Evolutionary conservation across 2,888 invertebrate species (phyloP).

Genomic region (Monoplex corrugatus): DNA sequence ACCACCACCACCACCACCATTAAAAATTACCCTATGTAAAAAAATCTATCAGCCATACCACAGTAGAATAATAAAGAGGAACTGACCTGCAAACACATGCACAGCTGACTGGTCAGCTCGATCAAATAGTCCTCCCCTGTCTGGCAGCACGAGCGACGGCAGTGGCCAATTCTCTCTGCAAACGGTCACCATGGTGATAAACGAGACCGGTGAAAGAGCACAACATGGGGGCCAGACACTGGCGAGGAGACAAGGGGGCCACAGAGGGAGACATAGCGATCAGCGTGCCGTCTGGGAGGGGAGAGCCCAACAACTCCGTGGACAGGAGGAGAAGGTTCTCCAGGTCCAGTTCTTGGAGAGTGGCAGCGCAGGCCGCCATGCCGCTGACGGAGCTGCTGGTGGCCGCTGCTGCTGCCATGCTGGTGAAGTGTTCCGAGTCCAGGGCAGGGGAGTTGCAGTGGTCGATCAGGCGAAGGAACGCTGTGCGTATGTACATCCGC

Average conservation of each 20-base stretch:
- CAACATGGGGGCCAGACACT: slow-evolving; percentile 69
- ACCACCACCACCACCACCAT: too few relatives aligned
- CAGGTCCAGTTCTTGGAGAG: slow-evolving; percentile 79
- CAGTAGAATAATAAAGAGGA: too few relatives aligned
- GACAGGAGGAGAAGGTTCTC: slow-evolving; percentile 81
- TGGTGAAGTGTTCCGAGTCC: slow-evolving; percentile 69
- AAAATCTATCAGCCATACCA: too few relatives aligned
- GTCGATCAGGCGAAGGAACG: slow-evolving; percentile 77
- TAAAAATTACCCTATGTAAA: too few relatives aligned
- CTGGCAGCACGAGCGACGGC: slow-evolving; percentile 79
- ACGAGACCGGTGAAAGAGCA: slow-evolving; percentile 77
- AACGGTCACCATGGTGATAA: slow-evolving; percentile 73
- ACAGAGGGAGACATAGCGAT: slow-evolving; percentile 48
- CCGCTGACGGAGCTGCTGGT: slow-evolving; percentile 77
- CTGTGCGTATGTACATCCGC: slow-evolving; percentile 78
- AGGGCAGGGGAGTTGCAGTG: slow-evolving; percentile 80
- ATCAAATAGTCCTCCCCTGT: slow-evolving; percentile 80
- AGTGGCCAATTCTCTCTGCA: slow-evolving; percentile 77
- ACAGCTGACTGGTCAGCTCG: slow-evolving; percentile 80
- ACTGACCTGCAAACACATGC: slow-evolving; percentile 79
- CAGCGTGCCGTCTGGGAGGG: slow-evolving; percentile 76
- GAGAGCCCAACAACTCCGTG: slow-evolving; percentile 75
- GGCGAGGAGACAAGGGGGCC: slow-evolving; percentile 61
- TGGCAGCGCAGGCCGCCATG: slow-evolving; percentile 76
- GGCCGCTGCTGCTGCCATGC: slow-evolving; percentile 76